Conservation (phyloP, 2,113 vertebrate genomes). For the Ramphastos sulfuratus region DNA sequence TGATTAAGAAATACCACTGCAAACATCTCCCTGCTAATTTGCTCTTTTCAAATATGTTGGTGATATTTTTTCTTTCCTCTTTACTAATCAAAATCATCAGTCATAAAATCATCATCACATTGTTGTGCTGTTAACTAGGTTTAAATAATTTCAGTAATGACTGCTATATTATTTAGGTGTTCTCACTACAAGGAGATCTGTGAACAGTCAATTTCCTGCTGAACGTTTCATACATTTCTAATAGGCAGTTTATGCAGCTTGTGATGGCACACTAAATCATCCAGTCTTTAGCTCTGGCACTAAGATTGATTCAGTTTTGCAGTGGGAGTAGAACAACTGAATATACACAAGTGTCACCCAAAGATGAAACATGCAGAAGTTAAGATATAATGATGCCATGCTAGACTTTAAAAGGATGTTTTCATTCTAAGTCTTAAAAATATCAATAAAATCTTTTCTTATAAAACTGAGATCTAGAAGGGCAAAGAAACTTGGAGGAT, state of each 20-base stretch:
- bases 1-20: background rate
- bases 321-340: background rate
- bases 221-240: constrained; percentile 41
- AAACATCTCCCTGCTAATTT: background rate
- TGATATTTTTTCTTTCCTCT: background rate
- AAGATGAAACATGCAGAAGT: background rate
- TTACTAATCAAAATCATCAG: constrained; percentile 35
- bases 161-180: constrained; percentile 8
- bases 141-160: constrained; percentile 31
- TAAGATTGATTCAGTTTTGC: constrained; percentile 27
- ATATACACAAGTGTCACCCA: background rate
- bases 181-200: background rate
- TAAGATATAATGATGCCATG: background rate
- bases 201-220: constrained; percentile 15
- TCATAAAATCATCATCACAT: background rate
- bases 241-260: constrained; percentile 23
- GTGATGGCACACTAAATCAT: constrained; percentile 56
- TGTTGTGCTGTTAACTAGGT: constrained; percentile 26
- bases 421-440: background rate
- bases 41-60: background rate
- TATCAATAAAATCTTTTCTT: background rate
- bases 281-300: constrained; percentile 1
- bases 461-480: background rate
- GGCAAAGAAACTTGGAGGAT: background rate
- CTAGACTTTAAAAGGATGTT: background rate